These are phyloP conservation scores for Dynastes grantii DNA, from an alignment of 2,888 invertebrate genomes.

Conservation along the genomic window DNA sequence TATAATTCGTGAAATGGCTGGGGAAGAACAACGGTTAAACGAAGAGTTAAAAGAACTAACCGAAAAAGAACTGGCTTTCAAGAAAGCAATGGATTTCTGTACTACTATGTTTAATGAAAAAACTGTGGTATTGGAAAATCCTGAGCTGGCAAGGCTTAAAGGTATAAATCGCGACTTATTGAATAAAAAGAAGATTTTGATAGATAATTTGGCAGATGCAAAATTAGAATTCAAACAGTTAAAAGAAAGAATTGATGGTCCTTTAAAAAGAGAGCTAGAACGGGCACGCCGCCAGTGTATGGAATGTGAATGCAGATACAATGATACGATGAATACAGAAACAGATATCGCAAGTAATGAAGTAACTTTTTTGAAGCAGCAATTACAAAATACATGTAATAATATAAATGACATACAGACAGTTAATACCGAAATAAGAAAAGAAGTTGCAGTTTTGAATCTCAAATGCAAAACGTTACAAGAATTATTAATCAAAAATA, in stretches of 20 bases:
- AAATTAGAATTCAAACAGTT: slow-evolving; percentile 32
- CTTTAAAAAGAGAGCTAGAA: slow-evolving; percentile 33
- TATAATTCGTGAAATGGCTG: slow-evolving; percentile 27
- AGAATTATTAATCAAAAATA: slow-evolving; percentile 35
- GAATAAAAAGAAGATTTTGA: slow-evolving; percentile 12
- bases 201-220: slow-evolving; percentile 30
- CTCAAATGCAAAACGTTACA: slow-evolving; percentile 24
- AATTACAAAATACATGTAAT: slow-evolving; percentile 12
- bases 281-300: slow-evolving; percentile 16
- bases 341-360: background rate
- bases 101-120: slow-evolving; percentile 6
- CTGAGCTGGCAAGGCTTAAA: slow-evolving; percentile 7
- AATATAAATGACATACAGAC: slow-evolving; percentile 33
- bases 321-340: background rate
- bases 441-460: slow-evolving; percentile 33
- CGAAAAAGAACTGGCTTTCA: slow-evolving; percentile 18
- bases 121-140: background rate
- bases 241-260: slow-evolving; percentile 23
- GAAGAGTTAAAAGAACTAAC: slow-evolving; percentile 24
- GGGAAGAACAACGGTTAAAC: slow-evolving; percentile 20
- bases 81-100: slow-evolving; percentile 29
- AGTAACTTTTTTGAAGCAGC: slow-evolving; percentile 27
- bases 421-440: slow-evolving; percentile 33
- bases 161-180: slow-evolving; percentile 8
- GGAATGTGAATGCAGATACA: slow-evolving; percentile 22